These are phyloP conservation scores for Crocodylus rhombifer DNA, from an alignment of 2,797 vertebrate genomes.

Conservation along the genomic window DNA sequence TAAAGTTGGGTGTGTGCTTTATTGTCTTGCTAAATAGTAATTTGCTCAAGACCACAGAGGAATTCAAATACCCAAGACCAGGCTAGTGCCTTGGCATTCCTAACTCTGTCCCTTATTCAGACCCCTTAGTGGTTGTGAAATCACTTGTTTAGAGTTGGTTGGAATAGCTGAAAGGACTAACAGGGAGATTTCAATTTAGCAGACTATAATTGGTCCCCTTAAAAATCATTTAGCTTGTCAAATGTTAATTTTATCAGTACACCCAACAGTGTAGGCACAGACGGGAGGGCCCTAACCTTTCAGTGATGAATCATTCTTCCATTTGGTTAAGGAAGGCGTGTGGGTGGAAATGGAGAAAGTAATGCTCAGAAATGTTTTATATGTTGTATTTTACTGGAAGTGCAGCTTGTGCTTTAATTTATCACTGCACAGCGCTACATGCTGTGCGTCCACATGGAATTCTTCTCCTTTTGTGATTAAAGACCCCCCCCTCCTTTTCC, in stretches of 20 bases:
- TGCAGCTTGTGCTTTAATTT: background rate
- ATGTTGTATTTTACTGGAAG: background rate
- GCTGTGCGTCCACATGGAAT: background rate
- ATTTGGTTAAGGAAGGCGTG: background rate
- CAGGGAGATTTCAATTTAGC: background rate
- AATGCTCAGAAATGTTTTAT: background rate
- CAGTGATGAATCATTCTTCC: background rate
- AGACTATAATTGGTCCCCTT: background rate
- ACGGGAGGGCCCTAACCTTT: background rate
- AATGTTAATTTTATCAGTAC: background rate
- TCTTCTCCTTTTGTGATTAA: background rate
- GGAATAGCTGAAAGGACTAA: background rate
- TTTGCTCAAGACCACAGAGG: background rate
- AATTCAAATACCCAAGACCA: background rate
- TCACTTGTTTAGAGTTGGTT: background rate
- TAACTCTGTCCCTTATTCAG: background rate
- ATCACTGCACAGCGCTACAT: background rate
- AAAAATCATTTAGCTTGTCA: background rate
- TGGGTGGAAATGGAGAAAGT: background rate
- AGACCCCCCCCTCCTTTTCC: background rate
- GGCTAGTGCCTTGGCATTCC: background rate
- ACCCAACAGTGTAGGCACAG: background rate
- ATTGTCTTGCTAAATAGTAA: background rate
- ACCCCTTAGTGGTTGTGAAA: background rate
- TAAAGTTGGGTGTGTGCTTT: background rate